These are phyloP conservation scores for Diarsia mendica DNA, from an alignment of 2,888 invertebrate species.

Conservation along the genomic window DNA sequence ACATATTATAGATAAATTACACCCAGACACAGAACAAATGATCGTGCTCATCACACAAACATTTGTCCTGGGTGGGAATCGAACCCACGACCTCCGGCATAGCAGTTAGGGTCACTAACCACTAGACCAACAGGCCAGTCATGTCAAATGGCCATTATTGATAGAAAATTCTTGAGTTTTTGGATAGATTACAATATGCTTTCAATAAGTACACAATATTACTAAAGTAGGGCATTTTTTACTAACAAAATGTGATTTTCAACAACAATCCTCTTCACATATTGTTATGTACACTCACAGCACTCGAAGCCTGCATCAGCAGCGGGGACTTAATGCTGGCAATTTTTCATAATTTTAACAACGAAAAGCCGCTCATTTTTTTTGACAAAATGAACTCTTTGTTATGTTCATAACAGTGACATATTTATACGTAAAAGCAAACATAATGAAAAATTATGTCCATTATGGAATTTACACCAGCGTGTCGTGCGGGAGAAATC, in stretches of 20 bases:
- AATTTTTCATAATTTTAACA: conserved; percentile 48
- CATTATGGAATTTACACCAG: conserved; percentile 52
- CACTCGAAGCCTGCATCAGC: conserved; percentile 19
- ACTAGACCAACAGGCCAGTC: no score
- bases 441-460: conserved; percentile 49
- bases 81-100: no score
- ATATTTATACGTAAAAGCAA: conserved; percentile 52
- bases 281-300: conserved; percentile 11
- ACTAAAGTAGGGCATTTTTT: neutral
- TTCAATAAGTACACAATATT: neutral
- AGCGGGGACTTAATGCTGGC: conserved; percentile 32
- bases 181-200: neutral
- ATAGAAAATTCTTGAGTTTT: neutral
- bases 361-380: conserved; percentile 39
- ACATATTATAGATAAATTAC: no score
- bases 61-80: no score
- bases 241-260: neutral
- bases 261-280: neutral
- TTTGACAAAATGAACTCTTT: conserved; percentile 47
- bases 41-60: no score
- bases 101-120: no score
- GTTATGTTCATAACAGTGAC: conserved; percentile 42
- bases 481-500: conserved; percentile 55
- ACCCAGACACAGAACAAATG: no score
- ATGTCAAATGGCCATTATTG: neutral